Base-by-base conservation (phyloP, 2,113 vertebrate genomes). In the Xiphophorus hellerii region DNA sequence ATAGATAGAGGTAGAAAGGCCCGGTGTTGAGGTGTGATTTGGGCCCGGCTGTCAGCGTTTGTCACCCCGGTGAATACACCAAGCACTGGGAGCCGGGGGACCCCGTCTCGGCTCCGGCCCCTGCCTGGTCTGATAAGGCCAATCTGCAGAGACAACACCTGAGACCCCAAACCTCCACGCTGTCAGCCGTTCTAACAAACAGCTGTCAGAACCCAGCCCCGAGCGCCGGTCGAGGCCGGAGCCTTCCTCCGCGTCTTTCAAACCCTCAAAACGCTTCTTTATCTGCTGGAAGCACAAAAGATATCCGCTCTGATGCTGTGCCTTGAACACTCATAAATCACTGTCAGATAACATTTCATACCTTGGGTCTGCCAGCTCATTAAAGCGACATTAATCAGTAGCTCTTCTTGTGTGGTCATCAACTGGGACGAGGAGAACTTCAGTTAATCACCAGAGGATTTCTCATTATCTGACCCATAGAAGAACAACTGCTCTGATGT, bases 51-150 rank as follows among this genome's bases (percentile, higher is more conserved):
- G 92, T 92, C 90, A 89, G 79, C 62, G 66, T 80, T 67, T 37
- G 51, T 90, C 91, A 88, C 65, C 44, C 72, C 28, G 0, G 39
- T 92, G 81, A 88, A 86, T 83, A 85, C 76, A 69, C 62, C 0
- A 62, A 67, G 63, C 30, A 9, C 9, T 9, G 48, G 39, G 68
- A 74, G 28, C 20, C 25, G 60, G 54, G 74, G 30, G 39, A 71
- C 78, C 81, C 68, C 75, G 17, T 48, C 76, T 62, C 65, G 37
- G 61, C 77, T 73, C 27, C n/a, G n/a, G 54, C 61, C 83, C 60
- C 87, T 92, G 92, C 66, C 78, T 1, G 15, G 76, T 54, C 74
- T 85, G 92, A 94, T 94, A 93, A 93, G 89, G 76, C 87, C 81
- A 83, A 84, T 88, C 82, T 83, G 76, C 33, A 62, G 83, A 83